Evolutionary conservation across 2,888 invertebrate genomes (phyloP).

Genomic region (Aporophyla lueneburgensis): DNA sequence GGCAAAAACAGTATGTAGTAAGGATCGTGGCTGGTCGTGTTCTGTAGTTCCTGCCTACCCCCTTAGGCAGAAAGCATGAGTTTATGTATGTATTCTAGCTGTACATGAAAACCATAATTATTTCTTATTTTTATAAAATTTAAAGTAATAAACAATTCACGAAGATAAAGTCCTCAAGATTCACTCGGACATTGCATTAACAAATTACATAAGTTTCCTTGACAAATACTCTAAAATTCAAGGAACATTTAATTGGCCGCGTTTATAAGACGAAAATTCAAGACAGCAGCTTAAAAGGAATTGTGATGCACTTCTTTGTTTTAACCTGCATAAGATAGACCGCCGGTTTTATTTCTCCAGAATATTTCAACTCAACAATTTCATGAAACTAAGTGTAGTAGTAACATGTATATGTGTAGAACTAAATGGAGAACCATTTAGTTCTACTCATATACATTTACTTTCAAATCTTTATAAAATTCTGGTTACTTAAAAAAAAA

Average conservation of each 20-base stretch:
- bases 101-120: background rate
- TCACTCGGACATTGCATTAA: conserved; percentile 5
- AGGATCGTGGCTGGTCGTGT: too few species aligned
- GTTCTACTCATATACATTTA: conserved; percentile 12
- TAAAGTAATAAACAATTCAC: too few species aligned
- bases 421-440: too few species aligned
- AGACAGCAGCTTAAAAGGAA: conserved; percentile 35
- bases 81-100: background rate
- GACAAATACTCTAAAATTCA: conserved; percentile 19
- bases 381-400: too few species aligned
- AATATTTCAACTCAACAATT: conserved; percentile 35
- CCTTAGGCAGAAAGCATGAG: too few species aligned
- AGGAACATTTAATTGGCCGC: conserved; percentile 24
- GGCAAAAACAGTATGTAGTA: too few species aligned
- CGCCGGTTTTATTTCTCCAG: conserved; percentile 7
- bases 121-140: too few species aligned
- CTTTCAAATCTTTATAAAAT: too few species aligned
- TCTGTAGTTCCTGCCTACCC: too few species aligned
- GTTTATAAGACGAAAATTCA: conserved; percentile 24
- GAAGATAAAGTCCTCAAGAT: background rate
- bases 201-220: conserved; percentile 16
- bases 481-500: too few species aligned
- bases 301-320: conserved; percentile 36
- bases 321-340: conserved; percentile 14
- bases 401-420: too few species aligned